Base-by-base conservation (phyloP, 2,113 vertebrate genomes). In the Oncorhynchus keta region DNA sequence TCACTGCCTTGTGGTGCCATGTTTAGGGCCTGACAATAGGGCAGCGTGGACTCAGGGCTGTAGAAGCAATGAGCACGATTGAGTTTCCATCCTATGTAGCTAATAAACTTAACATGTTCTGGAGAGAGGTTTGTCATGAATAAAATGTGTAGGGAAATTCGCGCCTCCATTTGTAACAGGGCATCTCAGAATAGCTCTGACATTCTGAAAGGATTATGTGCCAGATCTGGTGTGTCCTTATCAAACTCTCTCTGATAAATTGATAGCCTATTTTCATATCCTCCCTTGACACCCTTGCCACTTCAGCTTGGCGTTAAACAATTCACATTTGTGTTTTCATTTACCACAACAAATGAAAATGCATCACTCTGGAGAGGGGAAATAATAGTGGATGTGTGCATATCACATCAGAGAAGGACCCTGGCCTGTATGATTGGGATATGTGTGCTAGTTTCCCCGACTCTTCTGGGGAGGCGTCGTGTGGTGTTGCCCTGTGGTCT, bases 1-100 rank as follows among this genome's bases (percentile, higher is more conserved):
- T 68, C 74, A 30, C 69, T 67, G 65, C 77, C n/a, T 75, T 70
- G 48, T 59, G 14, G 48, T 32, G 76, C 39, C 35, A 45, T 39
- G 67, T 12, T 69, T 20, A n/a, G 12, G 35, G 32, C 18, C 4
- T 13, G n/a, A 39, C 68, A 48, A 48, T 3, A 70, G 35, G 68
- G 4, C 67, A 68, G 67, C 12, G 8, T 48, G 35, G 26, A 45
- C 28, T 35, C 13, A 32, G 28, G 35, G 35, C 35, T 70, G 68
- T 26, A 24, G 20, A 49, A 61, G 18, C n/a, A 6, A 61, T 61
- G 59, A 61, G 59, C 59, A 22, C n/a, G 5, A 22, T 61, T 61
- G 59, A n/a, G 59, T 62, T 61, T n/a, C 59, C 59, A 55, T 16
- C 20, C 59, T 16, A 16, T 61, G 49, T 55, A 55, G 49, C 49